Conservation (phyloP, 2,888 invertebrate genomes). For the Iselma pallidipennis region DNA sequence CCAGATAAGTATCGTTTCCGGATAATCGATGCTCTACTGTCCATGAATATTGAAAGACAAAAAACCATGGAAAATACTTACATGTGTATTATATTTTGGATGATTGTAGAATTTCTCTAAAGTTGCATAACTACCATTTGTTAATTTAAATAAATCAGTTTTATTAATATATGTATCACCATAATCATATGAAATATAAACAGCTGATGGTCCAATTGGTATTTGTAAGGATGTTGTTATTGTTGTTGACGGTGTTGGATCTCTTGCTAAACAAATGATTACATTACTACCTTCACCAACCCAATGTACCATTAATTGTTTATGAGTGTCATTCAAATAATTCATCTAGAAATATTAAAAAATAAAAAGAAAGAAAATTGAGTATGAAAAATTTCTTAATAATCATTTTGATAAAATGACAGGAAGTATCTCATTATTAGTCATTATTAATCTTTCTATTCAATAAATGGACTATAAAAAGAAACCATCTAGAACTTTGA, state of each 20-base stretch:
- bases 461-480: too few species aligned
- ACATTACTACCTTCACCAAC: conserved; percentile 86
- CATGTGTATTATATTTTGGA: conserved; percentile 76
- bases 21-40: too few species aligned
- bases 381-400: background rate
- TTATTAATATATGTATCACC: conserved; percentile 79
- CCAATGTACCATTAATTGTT: conserved; percentile 91
- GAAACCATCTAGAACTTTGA: too few species aligned
- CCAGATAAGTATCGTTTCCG: too few species aligned
- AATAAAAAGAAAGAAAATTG: background rate
- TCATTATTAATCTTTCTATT: too few species aligned
- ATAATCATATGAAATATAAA: conserved; percentile 87
- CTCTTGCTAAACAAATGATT: conserved; percentile 82
- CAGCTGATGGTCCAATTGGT: conserved; percentile 64
- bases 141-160: conserved; percentile 67
- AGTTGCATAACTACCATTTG: conserved; percentile 64
- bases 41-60: background rate
- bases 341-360: conserved; percentile 64
- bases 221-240: conserved; percentile 47
- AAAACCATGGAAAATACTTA: conserved; percentile 59
- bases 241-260: conserved; percentile 62
- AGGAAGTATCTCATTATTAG: background rate
- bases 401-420: background rate
- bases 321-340: conserved; percentile 81
- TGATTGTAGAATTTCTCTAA: conserved; percentile 86